Evolutionary conservation across 35 echinoderm and acorn worm species (phyloP), one percentile per base, ranked within the genome.

Genomic region (Apostichopus californicus): DNA sequence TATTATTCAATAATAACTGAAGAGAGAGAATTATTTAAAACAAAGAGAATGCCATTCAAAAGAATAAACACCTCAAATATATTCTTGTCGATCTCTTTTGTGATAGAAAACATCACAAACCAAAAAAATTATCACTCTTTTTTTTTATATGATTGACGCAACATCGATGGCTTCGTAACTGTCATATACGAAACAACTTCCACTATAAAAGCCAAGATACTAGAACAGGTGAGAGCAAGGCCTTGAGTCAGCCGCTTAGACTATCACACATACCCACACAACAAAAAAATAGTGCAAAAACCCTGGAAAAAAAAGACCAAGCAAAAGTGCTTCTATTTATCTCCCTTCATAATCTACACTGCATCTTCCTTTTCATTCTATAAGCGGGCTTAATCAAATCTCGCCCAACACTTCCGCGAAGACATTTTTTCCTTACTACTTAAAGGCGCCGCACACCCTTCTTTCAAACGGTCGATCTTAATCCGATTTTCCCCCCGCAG

Each of bases 301-400:
- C 81, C 81, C 81, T 84, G 9, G 34, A 46, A 46, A 46, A 23
- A 46, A 23, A 57, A 57, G 0, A 54, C 54, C 18, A 55, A 54
- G 56, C 15, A 85, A 85, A 85, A 85, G 18, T 20, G 14, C 57
- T 56, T 56, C 52, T 85, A 85, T 85, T 85, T 85, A 85, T 85
- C 57, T 56, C 56, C n/a, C 6, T 55, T 18, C 17, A 85, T 85
- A 85, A 85, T 59, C 55, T 55, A 85, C 55, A 85, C 81, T 9
- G 10, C 54, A 59, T 60, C 28, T 56, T 85, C 55, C 55, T 20
- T 23, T n/a, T 75, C 20, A 85, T 58, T 85, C 56, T 59, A 59
- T 85, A 85, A 85, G 81, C 81, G 81, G 81, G 55, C 54, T 56
- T 85, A 85, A 85, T 85, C 81, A 85, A 85, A 85, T 85, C 81